Base-by-base conservation (phyloP, 2,888 invertebrate genomes). In the Tuta absoluta region DNA sequence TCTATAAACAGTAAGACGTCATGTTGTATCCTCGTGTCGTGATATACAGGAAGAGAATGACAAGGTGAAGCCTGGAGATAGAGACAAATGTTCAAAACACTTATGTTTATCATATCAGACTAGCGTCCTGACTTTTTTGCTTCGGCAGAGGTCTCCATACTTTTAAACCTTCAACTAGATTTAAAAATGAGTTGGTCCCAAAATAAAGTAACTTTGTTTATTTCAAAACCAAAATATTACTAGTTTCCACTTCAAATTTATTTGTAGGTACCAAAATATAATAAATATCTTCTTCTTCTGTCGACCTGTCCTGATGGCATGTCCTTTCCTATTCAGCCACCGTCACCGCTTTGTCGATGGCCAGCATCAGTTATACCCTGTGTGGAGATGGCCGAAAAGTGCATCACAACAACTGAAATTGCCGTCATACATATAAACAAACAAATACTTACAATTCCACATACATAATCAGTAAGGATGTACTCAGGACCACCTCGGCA, bases 61-160 rank as follows among this genome's bases (percentile, higher is more conserved):
- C 56, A 56, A 56, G 56, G 56, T 56, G 56, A 56, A 56, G 56
- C 56, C 33, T 17, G 56, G 56, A 56, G 56, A 56, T 56, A 56
- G 56, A 28, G n/a, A 33, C 21, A 53, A 53, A 53, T 49, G 49
- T 24, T 23, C 23, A 23, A 11, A 23, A 56, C 56, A 14, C 24
- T 28, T 56, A 23, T 24, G 7, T 17, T 53, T 28, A 28, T 21
- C 49, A 23, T 21, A 49, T 12, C 3, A 19, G 19, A 49, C 23
- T 49, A 49, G 19, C 21, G 19, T 12, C 8, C 17, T 19, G 49
- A 11, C 49, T 10, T n/a, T 17, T n/a, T 11, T n/a, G 2, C n/a
- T 17, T n/a, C 8, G 7, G 7, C 1, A 17, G 1, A 17, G 0
- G 14, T 41, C 17, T 45, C 45, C 4, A 4, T n/a, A 0, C 4